Evolutionary conservation across 2,888 invertebrate species (phyloP).

Genomic region (Drosophila sordidula): DNA sequence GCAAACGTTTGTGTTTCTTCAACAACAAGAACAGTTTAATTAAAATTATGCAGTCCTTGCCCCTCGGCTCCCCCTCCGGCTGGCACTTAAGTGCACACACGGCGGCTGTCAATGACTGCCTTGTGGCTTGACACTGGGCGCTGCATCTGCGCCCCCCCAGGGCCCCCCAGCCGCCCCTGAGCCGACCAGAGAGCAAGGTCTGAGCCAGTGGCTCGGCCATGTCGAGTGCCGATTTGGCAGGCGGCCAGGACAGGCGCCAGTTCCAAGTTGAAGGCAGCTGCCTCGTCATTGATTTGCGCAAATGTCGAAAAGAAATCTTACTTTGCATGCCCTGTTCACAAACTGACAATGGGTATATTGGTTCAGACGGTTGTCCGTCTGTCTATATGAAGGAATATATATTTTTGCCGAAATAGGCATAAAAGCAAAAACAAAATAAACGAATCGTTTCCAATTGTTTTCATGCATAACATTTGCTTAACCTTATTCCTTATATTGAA

Average conservation of each 20-base stretch:
- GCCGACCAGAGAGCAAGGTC: slow-evolving; percentile 28
- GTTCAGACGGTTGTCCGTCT: too few species aligned
- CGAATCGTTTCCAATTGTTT: too few species aligned
- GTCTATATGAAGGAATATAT: too few species aligned
- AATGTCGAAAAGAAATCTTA: slow-evolving; percentile 5
- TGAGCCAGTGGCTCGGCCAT: slow-evolving; percentile 49
- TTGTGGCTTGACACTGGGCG: slow-evolving; percentile 36
- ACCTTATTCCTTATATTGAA: too few species aligned
- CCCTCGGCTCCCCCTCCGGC: background rate
- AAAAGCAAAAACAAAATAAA: too few species aligned
- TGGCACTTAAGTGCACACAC: slow-evolving; percentile 51
- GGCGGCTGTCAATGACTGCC: slow-evolving; percentile 47
- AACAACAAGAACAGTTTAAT: slow-evolving; percentile 55
- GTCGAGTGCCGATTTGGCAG: slow-evolving; percentile 73
- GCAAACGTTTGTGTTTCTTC: slow-evolving; percentile 21
- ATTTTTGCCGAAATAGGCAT: too few species aligned
- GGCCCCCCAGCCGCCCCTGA: background rate
- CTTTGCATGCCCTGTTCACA: background rate
- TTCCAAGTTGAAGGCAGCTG: slow-evolving; percentile 61
- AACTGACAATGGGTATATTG: background rate
- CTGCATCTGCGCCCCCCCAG: background rate
- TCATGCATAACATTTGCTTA: too few species aligned
- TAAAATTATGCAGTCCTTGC: slow-evolving; percentile 58
- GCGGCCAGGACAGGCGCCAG: slow-evolving; percentile 49
- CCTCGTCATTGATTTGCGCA: slow-evolving; percentile 56